Conservation (phyloP, 2,888 invertebrate species). For the Pomacea canaliculata region DNA sequence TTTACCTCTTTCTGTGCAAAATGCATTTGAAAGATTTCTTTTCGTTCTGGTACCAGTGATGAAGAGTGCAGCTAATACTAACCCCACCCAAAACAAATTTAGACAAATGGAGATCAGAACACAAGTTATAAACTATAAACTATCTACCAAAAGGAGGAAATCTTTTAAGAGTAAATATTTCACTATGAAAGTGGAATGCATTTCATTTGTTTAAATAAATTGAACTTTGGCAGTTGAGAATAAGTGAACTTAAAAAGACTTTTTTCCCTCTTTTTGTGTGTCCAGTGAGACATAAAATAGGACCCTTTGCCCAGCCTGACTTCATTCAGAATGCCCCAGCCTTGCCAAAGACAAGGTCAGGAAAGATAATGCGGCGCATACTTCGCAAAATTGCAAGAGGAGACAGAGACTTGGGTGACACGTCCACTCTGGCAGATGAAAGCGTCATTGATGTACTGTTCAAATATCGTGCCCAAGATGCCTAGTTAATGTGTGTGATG, state of each 20-base stretch:
- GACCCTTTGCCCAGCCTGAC: conserved; percentile 96
- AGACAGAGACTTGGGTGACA: conserved; percentile 91
- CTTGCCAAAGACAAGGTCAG: conserved; percentile 95
- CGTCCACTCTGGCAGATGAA: conserved; percentile 93
- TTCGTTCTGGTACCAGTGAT: no score
- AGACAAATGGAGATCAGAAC: no score
- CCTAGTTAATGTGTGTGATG: conserved; percentile 24
- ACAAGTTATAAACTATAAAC: no score
- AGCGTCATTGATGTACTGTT: conserved; percentile 78
- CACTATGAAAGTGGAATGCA: background rate
- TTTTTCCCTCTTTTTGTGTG: conserved; percentile 44
- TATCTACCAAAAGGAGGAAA: no score
- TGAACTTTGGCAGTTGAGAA: no score
- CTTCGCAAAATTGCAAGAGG: conserved; percentile 92
- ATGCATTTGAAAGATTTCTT: no score
- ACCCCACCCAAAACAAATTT: no score
- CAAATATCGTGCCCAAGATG: conserved; percentile 49
- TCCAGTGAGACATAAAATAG: conserved; percentile 87
- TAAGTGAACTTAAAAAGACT: no score
- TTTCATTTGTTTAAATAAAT: background rate
- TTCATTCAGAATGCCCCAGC: conserved; percentile 93
- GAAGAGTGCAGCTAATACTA: no score
- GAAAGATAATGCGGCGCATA: conserved; percentile 97
- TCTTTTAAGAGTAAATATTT: no score
- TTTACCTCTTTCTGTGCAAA: no score